Base-by-base conservation (phyloP, 2,888 invertebrate species). In the Brachypterus glaber region DNA sequence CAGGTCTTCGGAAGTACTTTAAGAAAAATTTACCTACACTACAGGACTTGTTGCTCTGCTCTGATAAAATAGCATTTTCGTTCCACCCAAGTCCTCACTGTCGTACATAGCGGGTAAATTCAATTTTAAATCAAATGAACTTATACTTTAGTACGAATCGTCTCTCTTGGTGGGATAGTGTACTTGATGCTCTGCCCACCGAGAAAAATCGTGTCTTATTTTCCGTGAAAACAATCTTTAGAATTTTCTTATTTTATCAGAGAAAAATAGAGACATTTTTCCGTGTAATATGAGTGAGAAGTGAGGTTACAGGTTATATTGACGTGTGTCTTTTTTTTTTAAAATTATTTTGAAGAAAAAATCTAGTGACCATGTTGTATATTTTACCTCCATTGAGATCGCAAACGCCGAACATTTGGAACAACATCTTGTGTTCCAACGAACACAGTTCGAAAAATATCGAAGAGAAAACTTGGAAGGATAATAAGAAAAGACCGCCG, bases 301-400 rank as follows among this genome's bases (percentile, higher is more conserved):
- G n/a, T n/a, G n/a, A n/a, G n/a, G n/a, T n/a, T n/a, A n/a, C n/a
- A n/a, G n/a, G n/a, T n/a, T n/a, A n/a, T n/a, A n/a, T n/a, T n/a
- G n/a, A n/a, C n/a, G n/a, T n/a, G n/a, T n/a, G n/a, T n/a, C n/a
- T n/a, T n/a, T n/a, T n/a, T n/a, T n/a, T n/a, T n/a, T n/a, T n/a
- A n/a, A n/a, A n/a, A n/a, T n/a, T 21, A 9, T 7, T 21, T 21
- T 21, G 21, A 7, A 21, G 7, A 9, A 24, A 24, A 33, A 4
- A 26, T 14, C 5, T 4, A 13, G 17, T 12, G 4, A 33, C n/a
- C 11, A 67, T 71, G 68, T 61, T 71, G 55, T 70, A 70, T 55
- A 64, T 70, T 49, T 53, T 70, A 49, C 71, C 71, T 43, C 70
- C 71, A 29, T 67, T 70, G 34, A 62, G 67, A 48, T 64, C 63